A percentile compares a stretch with the other conserved stretches of the same genome.
Conservation (phyloP, 2,888 invertebrate genomes). For the Creontiades dilutus region DNA sequence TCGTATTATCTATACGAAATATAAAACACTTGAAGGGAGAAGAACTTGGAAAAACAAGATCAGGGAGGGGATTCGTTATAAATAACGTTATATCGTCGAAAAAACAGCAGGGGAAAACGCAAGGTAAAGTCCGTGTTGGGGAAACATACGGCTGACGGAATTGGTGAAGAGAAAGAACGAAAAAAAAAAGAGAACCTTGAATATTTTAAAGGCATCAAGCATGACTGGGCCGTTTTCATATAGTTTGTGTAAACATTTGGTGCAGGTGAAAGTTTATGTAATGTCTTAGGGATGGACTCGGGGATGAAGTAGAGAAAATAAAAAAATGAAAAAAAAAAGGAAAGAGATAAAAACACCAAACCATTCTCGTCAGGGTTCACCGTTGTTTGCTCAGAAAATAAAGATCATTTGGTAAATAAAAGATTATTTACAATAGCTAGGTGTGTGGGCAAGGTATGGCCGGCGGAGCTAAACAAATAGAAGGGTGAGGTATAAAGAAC, state of each 20-base stretch:
- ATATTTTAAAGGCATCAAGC: slow-evolving; percentile 67
- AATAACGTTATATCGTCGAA: slow-evolving; percentile 55
- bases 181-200: slow-evolving; percentile 54
- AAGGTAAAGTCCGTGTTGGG: neutral
- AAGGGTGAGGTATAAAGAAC: slow-evolving; percentile 65
- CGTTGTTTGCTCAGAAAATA: slow-evolving; percentile 74
- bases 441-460: slow-evolving; percentile 72
- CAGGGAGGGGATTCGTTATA: slow-evolving; percentile 33
- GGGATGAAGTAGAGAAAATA: slow-evolving; percentile 31
- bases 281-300: slow-evolving; percentile 58
- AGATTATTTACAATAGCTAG: slow-evolving; percentile 75
- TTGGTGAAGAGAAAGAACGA: slow-evolving; percentile 31
- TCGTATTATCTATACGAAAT: slow-evolving; percentile 30
- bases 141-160: neutral
- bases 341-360: slow-evolving; percentile 74
- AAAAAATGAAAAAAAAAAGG: slow-evolving; percentile 33
- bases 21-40: slow-evolving; percentile 10
- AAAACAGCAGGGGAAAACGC: slow-evolving; percentile 21
- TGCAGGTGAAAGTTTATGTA: slow-evolving; percentile 73
- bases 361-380: slow-evolving; percentile 67
- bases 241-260: slow-evolving; percentile 74
- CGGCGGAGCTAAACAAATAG: slow-evolving; percentile 65
- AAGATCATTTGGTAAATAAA: slow-evolving; percentile 75
- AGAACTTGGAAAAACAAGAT: slow-evolving; percentile 28
- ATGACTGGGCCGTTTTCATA: slow-evolving; percentile 74